Conservation (phyloP, 2,113 vertebrate species). For the Empidonax traillii region DNA sequence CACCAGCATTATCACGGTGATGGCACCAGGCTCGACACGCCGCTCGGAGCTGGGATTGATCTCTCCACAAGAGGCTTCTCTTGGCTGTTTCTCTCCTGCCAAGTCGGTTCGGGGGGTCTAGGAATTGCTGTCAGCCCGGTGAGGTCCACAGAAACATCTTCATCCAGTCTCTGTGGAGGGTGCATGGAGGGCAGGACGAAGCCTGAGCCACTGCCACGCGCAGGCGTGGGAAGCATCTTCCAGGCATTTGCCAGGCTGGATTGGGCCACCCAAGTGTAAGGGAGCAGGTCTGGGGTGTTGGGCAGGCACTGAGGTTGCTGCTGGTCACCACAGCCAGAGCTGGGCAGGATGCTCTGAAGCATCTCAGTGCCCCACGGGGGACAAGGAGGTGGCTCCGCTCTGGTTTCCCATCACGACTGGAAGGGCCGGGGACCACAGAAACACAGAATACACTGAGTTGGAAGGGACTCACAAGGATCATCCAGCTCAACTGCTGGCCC, state of each 20-base stretch:
- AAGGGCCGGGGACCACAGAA: background rate
- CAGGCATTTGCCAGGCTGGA: background rate
- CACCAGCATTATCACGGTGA: conserved; percentile 29
- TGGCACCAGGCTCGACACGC: background rate
- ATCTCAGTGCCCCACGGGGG: fast-evolving
- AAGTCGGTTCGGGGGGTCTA: fast-evolving
- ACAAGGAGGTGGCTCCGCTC: background rate
- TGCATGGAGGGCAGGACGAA: background rate
- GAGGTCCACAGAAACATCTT: background rate
- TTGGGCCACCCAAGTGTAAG: fast-evolving
- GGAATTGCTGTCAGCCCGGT: background rate
- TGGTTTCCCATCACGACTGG: fast-evolving
- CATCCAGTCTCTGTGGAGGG: background rate
- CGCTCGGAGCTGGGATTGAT: background rate
- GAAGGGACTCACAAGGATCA: background rate
- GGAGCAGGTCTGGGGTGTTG: fast-evolving
- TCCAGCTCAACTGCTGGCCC: too few relatives aligned
- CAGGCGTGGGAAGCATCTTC: fast-evolving
- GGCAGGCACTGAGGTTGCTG: background rate
- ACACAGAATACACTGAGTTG: background rate
- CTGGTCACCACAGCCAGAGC: fast-evolving
- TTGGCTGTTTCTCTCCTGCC: background rate
- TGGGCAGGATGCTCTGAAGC: background rate
- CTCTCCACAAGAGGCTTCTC: background rate
- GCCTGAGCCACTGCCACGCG: fast-evolving